Evolutionary conservation across 1,140 invertebrate species (phyloP).

Genomic region (Scaptomyza montana): DNA sequence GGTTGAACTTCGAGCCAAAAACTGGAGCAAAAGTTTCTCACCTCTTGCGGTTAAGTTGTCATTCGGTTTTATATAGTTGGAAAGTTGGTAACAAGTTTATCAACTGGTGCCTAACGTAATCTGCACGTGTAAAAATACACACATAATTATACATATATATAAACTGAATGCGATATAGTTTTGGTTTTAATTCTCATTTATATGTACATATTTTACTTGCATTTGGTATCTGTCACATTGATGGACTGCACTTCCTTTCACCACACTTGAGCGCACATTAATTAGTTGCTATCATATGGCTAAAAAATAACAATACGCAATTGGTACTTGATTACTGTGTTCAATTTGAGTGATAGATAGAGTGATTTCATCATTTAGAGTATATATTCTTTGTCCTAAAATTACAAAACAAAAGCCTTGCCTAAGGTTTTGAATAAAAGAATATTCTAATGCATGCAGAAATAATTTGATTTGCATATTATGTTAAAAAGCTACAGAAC

Average conservation of each 20-base stretch:
- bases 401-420: too few species aligned
- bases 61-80: conserved; percentile 1
- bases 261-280: conserved; percentile 33
- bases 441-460: background rate
- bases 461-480: background rate
- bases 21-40: conserved; percentile 12
- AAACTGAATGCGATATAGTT: conserved; percentile 31
- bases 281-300: conserved; percentile 40
- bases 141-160: conserved; percentile 33
- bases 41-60: conserved; percentile 5
- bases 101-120: conserved; percentile 32
- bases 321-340: conserved; percentile 42
- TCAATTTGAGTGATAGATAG: conserved; percentile 5
- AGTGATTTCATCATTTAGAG: conserved; percentile 5
- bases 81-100: conserved; percentile 30
- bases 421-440: background rate
- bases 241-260: conserved; percentile 33
- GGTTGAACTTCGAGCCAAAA: conserved; percentile 1
- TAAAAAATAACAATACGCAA: conserved; percentile 27
- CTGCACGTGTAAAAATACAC: conserved; percentile 29
- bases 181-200: conserved; percentile 13
- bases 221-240: background rate
- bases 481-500: background rate
- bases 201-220: background rate
- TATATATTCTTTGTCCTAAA: background rate